Conservation (phyloP, 2,888 invertebrate species). For the Caenorhabditis imperialis region DNA sequence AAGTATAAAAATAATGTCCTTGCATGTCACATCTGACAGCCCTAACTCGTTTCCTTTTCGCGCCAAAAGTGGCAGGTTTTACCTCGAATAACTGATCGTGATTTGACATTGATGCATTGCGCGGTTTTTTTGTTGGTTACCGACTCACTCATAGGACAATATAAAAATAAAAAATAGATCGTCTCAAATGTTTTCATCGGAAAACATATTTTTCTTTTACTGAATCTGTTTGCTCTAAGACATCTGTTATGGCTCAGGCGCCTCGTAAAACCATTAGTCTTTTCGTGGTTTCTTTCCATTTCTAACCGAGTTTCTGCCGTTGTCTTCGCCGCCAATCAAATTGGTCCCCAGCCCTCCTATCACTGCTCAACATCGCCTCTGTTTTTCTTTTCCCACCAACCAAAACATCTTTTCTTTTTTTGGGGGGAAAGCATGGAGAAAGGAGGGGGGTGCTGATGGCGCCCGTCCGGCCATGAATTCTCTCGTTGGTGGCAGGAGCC, state of each 20-base stretch:
- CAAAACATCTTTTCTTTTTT: constrained; percentile 24
- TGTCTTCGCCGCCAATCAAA: too few species aligned
- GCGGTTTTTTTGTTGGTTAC: constrained; percentile 22
- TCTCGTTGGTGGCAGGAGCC: constrained; percentile 16
- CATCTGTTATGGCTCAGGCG: too few species aligned
- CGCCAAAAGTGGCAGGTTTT: constrained; percentile 48
- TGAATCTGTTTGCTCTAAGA: too few species aligned
- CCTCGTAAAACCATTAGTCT: too few species aligned
- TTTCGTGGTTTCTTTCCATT: too few species aligned
- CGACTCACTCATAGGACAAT: too few species aligned
- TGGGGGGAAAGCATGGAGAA: not conserved
- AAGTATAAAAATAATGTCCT: too few species aligned
- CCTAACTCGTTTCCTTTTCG: constrained; percentile 40
- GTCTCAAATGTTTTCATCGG: too few species aligned
- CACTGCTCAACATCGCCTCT: constrained; percentile 15
- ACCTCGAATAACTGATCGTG: constrained; percentile 48
- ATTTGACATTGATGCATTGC: constrained; percentile 48
- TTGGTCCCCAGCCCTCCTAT: not conserved
- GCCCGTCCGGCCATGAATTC: constrained; percentile 11
- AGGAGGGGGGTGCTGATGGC: constrained; percentile 32
- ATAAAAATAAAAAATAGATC: too few species aligned
- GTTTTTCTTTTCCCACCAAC: constrained; percentile 3
- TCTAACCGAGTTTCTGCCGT: not conserved
- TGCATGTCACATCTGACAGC: not conserved
- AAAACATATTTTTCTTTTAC: too few species aligned